Evolutionary conservation across 2,888 invertebrate species (phyloP), one percentile per base, ranked within the genome.

Genomic region (Lasius fuliginosus): DNA sequence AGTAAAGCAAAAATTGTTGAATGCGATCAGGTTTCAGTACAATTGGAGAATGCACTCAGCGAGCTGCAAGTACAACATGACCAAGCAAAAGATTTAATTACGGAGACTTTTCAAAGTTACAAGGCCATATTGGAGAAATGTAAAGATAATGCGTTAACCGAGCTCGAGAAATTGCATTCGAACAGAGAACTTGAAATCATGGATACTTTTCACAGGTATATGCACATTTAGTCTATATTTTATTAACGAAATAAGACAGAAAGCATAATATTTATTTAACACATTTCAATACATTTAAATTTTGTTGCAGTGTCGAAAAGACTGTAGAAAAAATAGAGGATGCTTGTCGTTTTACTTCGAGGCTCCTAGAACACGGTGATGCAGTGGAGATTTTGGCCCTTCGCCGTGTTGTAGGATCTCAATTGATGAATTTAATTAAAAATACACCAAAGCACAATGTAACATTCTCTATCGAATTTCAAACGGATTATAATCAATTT

Each of bases 51-150:
- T 93, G 97, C 98, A 46, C 96, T 99, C 76, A 97, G 97, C 86
- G 99, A 99, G 91, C 95, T 99, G 87, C 98, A 99, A 94, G 96
- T 97, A 92, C 98, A 98, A 94, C 97, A 98, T 88, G 98, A 98
- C 93, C 97, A 97, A 91, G 98, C 98, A 46, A 97, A 97, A 92
- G 97, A 97, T 93, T 96, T 98, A 86, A 98, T 99, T 90, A 97
- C 97, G 87, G 98, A 98, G 92, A 97, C 98, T 64, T 98, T 96
- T 94, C 97, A 97, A 93, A 97, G 97, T 92, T 98, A 97, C 93
- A 98, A 97, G 94, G 97, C 97, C 49, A 96, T 98, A 81, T 95
- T 99, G 87, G 98, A 98, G 92, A 96, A 97, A 91, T 97, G 97
- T 89, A 96, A 97, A 89, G 98, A 98, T 92, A 97, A 97, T 73